A percentile compares a stretch with the other conserved stretches of the same genome.
Evolutionary conservation across 2,113 vertebrate species (phyloP).

Genomic region (Sinocyclocheilus maitianheensis): DNA sequence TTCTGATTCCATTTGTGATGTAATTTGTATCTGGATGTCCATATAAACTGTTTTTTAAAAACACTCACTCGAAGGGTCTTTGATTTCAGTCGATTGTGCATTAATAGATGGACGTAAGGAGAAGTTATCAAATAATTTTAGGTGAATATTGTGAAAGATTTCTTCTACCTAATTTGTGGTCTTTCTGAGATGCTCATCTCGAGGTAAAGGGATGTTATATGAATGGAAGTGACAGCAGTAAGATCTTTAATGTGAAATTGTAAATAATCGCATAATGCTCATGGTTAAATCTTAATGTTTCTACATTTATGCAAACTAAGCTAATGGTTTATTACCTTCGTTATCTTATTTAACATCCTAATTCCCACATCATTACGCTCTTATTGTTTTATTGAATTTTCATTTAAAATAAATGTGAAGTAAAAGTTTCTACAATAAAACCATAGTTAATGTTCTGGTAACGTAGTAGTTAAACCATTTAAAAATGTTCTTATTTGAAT

Average conservation of each 20-base stretch:
- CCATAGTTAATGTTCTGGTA: too few species aligned
- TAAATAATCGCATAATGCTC: neutral
- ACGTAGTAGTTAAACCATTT: too few species aligned
- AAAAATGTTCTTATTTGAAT: too few species aligned
- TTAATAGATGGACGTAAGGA: neutral
- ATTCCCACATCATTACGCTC: neutral
- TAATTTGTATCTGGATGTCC: slow-evolving; percentile 80
- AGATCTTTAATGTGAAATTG: neutral
- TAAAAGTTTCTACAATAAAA: neutral
- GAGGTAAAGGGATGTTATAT: neutral
- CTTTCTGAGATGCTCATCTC: neutral
- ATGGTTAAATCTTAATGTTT: neutral
- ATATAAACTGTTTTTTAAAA: slow-evolving; percentile 82
- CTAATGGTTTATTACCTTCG: neutral
- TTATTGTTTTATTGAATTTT: too few species aligned
- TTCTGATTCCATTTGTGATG: slow-evolving; percentile 72
- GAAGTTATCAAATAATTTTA: neutral
- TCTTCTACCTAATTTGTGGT: too few species aligned
- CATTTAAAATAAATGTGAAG: neutral
- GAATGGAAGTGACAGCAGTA: neutral
- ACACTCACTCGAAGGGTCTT: slow-evolving; percentile 56
- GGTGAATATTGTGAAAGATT: neutral
- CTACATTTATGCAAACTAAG: neutral
- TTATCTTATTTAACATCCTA: neutral
- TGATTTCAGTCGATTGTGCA: neutral